These are phyloP conservation scores for Plumapathes pennacea DNA, from an alignment of 92 coral and sea anemone genomes.

Conservation along the genomic window DNA sequence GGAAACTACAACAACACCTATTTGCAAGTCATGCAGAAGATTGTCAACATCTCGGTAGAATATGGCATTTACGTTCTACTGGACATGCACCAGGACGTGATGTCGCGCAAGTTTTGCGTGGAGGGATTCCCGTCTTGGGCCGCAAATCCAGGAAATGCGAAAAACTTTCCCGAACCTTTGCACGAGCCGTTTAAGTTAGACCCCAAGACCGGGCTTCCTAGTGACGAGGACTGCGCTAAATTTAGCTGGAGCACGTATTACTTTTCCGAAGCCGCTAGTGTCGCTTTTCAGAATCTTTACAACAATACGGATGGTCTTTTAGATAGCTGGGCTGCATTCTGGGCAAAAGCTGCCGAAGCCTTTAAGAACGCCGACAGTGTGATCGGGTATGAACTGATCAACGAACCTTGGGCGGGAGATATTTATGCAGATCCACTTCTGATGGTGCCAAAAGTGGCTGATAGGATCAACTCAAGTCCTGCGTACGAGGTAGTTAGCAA, in stretches of 20 bases:
- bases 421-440: constrained; percentile 80
- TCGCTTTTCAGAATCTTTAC: constrained; percentile 89
- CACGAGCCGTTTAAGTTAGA: constrained; percentile 77
- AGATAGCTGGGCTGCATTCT: constrained; percentile 91
- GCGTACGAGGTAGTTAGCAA: constrained; percentile 83
- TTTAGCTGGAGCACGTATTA: constrained; percentile 84
- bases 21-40: constrained; percentile 63
- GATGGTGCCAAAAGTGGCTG: constrained; percentile 80
- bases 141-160: constrained; percentile 75
- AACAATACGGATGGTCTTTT: constrained; percentile 82
- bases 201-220: constrained; percentile 81
- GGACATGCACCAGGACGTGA: constrained; percentile 97
- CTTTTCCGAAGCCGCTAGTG: constrained; percentile 82
- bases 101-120: constrained; percentile 88
- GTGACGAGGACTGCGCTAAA: constrained; percentile 79
- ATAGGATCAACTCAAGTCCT: constrained; percentile 73
- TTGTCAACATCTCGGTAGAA: constrained; percentile 76
- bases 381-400: constrained; percentile 90
- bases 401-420: constrained; percentile 97
- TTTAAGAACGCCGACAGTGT: constrained; percentile 75
- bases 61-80: constrained; percentile 86
- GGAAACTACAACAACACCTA: constrained; percentile 88
- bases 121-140: constrained; percentile 97
- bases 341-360: constrained; percentile 84
- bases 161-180: constrained; percentile 81